A percentile compares a stretch with the other conserved stretches of the same genome.
Conservation (phyloP, 2,797 vertebrate species). For the Myiothlypis coronata region DNA sequence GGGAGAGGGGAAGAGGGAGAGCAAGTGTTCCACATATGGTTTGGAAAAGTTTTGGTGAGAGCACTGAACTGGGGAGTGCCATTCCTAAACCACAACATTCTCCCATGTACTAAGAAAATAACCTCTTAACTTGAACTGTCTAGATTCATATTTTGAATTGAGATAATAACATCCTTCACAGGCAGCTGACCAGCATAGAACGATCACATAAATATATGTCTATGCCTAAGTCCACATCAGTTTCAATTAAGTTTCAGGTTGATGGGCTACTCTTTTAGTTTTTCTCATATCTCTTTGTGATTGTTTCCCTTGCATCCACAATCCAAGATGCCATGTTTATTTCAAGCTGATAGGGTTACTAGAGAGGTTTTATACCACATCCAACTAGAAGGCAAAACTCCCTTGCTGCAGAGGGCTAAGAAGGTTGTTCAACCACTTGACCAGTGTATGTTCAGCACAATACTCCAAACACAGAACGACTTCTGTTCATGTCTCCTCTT, state of each 20-base stretch:
- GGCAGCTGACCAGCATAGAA: neutral
- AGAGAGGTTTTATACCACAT: neutral
- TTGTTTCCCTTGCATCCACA: neutral
- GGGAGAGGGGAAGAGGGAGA: neutral
- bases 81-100: neutral
- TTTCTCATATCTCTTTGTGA: neutral
- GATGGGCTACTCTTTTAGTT: neutral
- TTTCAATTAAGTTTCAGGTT: neutral
- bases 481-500: neutral
- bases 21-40: accelerated
- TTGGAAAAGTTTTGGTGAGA: neutral
- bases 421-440: neutral
- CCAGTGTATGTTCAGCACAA: neutral
- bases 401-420: neutral
- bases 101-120: neutral
- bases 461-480: neutral
- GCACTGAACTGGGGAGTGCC: neutral
- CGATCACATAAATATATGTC: neutral
- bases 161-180: neutral
- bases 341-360: neutral
- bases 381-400: neutral
- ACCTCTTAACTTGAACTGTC: neutral
- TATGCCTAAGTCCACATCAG: neutral
- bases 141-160: neutral
- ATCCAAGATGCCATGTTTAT: neutral